Base-by-base conservation (phyloP, 2,113 vertebrate species). In the Marcusenius ussheri region DNA sequence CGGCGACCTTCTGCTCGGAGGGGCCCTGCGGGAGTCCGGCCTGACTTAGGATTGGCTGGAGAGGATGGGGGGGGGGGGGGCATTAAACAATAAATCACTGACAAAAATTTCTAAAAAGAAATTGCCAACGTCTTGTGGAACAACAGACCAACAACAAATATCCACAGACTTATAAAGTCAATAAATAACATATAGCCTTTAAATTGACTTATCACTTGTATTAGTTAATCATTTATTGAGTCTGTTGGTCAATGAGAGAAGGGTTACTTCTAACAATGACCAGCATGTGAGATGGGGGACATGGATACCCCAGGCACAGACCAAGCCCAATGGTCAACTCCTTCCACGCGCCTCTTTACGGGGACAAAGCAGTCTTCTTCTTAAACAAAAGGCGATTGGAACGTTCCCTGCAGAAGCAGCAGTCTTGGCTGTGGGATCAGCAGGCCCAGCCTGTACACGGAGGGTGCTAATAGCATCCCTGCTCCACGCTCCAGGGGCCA, bases 1-100 rank as follows among this genome's bases (percentile, higher is more conserved):
- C 95, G 0, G 97, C 97, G 1, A 98, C 95, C 95, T 99, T 99
- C 94, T 98, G 97, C 91, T 98, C 98, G 0, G 98, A 99, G 1
- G 98, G 98, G 45, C 98, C 98, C 93, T 98, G 98, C 0, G 97
- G 97, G 66, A 98, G 94, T 83, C 98, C 98, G 0, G 95, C 96
- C 90, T 95, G 96, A 87, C 96, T 98, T 83, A 99, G 21, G 91
- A 97, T 90, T 0, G 98, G 97, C 98, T 99, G 9, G 87, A 89
- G 39, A 89, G 85, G 84, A 31, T n/a, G 21, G 24, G 84, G 5
- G 1, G 19, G 66, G 66, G 49, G 86, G 51, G 45, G 6, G n/a
- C 1, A 45, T 51, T 10, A 87, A 51, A 53, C 24, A 50, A 47
- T 9, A 1, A 86, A 86, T 86, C 46, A 86, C 50, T 27, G 47